Evolutionary conservation across 2,797 vertebrate species (phyloP).

Genomic region (Poeciliopsis gracilis): DNA sequence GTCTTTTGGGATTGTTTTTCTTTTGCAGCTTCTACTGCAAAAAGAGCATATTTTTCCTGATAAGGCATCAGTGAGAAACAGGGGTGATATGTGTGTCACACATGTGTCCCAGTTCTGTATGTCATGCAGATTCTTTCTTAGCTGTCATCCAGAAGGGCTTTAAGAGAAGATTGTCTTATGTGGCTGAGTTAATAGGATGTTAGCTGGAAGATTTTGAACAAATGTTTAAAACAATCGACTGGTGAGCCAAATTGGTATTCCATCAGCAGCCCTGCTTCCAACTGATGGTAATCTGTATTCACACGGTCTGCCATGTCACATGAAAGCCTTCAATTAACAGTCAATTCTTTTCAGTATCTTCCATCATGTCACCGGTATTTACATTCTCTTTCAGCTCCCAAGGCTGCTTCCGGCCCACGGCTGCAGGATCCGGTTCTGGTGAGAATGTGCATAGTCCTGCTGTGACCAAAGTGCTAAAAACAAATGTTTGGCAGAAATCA

Average conservation of each 20-base stretch:
- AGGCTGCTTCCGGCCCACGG: slow-evolving; percentile 51
- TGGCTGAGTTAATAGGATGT: slow-evolving; percentile 47
- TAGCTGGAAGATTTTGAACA: slow-evolving; percentile 45
- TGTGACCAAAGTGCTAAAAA: slow-evolving; percentile 74
- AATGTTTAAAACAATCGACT: slow-evolving; percentile 32
- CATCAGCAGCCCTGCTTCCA: slow-evolving; percentile 45
- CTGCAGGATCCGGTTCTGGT: slow-evolving; percentile 59
- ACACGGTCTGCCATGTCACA: slow-evolving; percentile 70
- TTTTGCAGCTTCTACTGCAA: background rate
- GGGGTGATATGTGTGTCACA: background rate
- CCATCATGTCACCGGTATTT: slow-evolving; percentile 67
- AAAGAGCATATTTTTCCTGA: background rate
- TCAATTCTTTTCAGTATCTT: slow-evolving; percentile 69
- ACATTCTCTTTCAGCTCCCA: slow-evolving; percentile 64
- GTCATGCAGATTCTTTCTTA: slow-evolving; percentile 29
- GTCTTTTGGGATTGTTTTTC: background rate
- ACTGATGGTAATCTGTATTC: slow-evolving; percentile 74
- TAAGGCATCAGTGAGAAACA: slow-evolving; percentile 4
- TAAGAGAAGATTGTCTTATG: slow-evolving; percentile 31
- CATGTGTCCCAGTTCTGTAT: slow-evolving; percentile 34
- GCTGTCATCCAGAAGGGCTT: slow-evolving; percentile 33
- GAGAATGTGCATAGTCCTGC: slow-evolving; percentile 63
- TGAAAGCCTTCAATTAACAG: slow-evolving; percentile 77
- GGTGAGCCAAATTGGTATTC: slow-evolving; percentile 64
- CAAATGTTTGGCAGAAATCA: slow-evolving; percentile 71